Conservation (phyloP, 2,113 vertebrate species). For the Ascaphus truei region DNA sequence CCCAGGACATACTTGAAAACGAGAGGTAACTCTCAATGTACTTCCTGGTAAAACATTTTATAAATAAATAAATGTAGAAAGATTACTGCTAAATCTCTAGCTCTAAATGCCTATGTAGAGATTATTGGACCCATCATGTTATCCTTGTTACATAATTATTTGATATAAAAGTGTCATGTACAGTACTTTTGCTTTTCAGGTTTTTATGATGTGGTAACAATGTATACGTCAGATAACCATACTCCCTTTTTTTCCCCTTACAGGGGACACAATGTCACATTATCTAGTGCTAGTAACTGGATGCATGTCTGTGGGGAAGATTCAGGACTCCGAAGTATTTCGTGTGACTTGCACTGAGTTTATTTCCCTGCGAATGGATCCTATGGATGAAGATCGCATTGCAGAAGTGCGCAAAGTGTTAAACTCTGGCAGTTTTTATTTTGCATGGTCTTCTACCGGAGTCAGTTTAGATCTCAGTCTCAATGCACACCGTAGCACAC, state of each 20-base stretch:
- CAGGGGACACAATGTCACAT: conserved; percentile 88
- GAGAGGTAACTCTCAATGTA: no score
- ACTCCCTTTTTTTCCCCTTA: conserved; percentile 22
- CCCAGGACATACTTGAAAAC: no score
- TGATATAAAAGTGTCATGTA: no score
- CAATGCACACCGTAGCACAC: conserved; percentile 84
- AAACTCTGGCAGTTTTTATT: conserved; percentile 95
- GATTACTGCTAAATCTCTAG: no score
- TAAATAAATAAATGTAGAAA: no score
- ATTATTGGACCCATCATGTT: no score
- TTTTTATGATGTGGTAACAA: no score
- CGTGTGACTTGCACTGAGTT: conserved; percentile 94
- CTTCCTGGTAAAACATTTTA: no score
- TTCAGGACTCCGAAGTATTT: conserved; percentile 97
- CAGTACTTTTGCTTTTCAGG: no score
- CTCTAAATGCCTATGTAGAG: no score
- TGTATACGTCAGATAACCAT: no score
- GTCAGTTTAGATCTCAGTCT: conserved; percentile 90
- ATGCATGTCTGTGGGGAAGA: conserved; percentile 95
- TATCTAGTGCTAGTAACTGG: conserved; percentile 93
- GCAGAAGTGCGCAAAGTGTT: conserved; percentile 90
- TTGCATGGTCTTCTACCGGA: conserved; percentile 88
- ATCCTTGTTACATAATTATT: no score
- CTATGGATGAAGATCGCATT: conserved; percentile 85
- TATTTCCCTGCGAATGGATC: conserved; percentile 79